phyloP scores from a whole-genome alignment of 2,797 vertebrate species.

The Ateles fusciceps region DNA sequence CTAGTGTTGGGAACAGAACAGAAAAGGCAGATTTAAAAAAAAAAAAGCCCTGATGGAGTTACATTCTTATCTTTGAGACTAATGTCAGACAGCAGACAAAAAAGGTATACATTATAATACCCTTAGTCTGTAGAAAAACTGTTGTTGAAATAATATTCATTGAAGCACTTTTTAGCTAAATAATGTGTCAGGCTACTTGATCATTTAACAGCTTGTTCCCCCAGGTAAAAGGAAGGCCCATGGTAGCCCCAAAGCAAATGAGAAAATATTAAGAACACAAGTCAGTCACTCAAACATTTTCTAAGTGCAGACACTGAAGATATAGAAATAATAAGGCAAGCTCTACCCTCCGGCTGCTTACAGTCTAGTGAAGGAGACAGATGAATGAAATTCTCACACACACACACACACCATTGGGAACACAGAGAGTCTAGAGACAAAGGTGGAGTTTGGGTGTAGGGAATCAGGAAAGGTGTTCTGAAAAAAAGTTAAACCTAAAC shows the following conservation, averaged over 20 bases:
- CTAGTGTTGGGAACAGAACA: background rate
- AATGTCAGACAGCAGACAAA: background rate
- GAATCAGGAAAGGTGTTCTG: background rate
- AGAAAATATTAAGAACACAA: conserved; percentile 13
- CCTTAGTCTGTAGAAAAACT: background rate
- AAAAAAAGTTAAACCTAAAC: background rate
- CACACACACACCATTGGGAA: background rate
- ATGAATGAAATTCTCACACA: background rate
- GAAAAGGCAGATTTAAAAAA: background rate
- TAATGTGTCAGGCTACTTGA: background rate
- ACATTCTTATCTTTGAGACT: background rate
- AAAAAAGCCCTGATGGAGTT: background rate
- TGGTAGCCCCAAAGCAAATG: background rate
- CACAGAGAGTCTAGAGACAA: background rate
- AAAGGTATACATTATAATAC: background rate
- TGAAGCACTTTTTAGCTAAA: background rate
- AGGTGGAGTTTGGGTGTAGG: background rate
- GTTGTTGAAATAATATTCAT: conserved; percentile 1
- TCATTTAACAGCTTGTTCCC: background rate
- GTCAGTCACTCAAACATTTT: background rate
- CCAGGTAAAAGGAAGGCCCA: background rate
- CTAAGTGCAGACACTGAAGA: background rate
- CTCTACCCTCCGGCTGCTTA: background rate
- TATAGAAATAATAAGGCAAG: background rate
- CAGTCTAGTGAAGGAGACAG: background rate